Base-by-base conservation (phyloP, 2,888 invertebrate genomes). In the Lasioglossum villosulum region DNA sequence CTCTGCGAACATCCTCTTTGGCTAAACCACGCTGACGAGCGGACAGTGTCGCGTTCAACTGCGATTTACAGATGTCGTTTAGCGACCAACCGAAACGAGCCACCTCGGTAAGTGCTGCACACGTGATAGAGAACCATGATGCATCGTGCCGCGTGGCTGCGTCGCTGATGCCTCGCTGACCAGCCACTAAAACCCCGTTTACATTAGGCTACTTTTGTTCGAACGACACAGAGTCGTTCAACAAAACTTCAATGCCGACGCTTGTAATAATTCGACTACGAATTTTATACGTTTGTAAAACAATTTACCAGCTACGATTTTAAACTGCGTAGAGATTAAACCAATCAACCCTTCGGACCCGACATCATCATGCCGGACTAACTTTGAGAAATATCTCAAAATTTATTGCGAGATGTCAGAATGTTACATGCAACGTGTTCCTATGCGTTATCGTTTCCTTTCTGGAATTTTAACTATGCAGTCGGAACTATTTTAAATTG, bases 31-130 rank as follows among this genome's bases (percentile, higher is more conserved):
- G 30, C 30, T 30, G 66, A 34, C 66, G 66, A 34, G 30, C 66
- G 66, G 16, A 63, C 63, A 30, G 66, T 68, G 66, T 23, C 30
- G 34, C 76, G 30, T 80, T 80, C 56, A 66, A 34, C 66, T 23
- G 66, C 66, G 66, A 56, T 56, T 75, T 75, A 19, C 52, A 68
- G 68, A 37, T 37, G 37, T 34, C 34, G 68, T 68, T 68, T 68
- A 68, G 34, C 23, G 66, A 66, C 37, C 34, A 34, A 68, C 34
- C 66, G 68, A 68, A 68, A 37, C 34, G 23, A 68, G 19, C 37
- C 34, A 37, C 23, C 34, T 34, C 34, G 68, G 68, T 68, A 68
- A 68, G 68, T 37, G 68, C 34, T 37, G 34, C 37, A 68, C 34
- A 68, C 66, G 66, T 19, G 66, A 34, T 34, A 34, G 34, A 30